Percentiles rank a stretch among this genome's conserved stretches.
These are phyloP conservation scores for Uromys caudimaculatus DNA, from an alignment of 2,797 vertebrate genomes.

Conservation along the genomic window DNA sequence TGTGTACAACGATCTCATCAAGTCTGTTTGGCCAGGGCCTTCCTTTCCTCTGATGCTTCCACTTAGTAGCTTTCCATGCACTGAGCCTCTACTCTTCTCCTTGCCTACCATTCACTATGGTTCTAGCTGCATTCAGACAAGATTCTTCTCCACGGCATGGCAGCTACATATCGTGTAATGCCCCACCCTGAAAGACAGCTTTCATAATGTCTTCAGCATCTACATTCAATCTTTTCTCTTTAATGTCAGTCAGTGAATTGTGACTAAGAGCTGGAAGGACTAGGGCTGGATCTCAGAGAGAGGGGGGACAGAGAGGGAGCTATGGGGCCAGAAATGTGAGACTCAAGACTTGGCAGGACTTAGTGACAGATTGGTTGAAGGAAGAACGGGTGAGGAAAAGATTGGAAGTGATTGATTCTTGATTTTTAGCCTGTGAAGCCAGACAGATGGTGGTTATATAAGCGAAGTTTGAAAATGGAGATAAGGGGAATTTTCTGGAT, in stretches of 20 bases:
- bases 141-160: neutral
- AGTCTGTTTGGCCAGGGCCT: neutral
- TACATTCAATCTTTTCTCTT: neutral
- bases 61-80: neutral
- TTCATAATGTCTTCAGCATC: neutral
- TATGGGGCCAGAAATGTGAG: neutral
- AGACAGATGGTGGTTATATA: neutral
- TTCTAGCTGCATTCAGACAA: neutral
- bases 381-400: conserved; percentile 26
- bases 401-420: conserved; percentile 36
- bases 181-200: neutral
- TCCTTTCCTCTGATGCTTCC: neutral
- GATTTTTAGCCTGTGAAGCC: neutral
- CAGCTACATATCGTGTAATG: neutral
- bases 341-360: neutral
- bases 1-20: neutral
- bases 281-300: neutral
- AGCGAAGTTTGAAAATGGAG: conserved; percentile 34
- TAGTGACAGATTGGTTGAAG: neutral
- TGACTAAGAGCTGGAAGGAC: neutral
- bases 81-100: neutral
- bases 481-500: neutral
- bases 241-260: neutral
- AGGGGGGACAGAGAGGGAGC: neutral
- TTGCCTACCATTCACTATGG: neutral